Base-by-base conservation (phyloP, 2,888 invertebrate species). In the Helobdella robusta region DNA sequence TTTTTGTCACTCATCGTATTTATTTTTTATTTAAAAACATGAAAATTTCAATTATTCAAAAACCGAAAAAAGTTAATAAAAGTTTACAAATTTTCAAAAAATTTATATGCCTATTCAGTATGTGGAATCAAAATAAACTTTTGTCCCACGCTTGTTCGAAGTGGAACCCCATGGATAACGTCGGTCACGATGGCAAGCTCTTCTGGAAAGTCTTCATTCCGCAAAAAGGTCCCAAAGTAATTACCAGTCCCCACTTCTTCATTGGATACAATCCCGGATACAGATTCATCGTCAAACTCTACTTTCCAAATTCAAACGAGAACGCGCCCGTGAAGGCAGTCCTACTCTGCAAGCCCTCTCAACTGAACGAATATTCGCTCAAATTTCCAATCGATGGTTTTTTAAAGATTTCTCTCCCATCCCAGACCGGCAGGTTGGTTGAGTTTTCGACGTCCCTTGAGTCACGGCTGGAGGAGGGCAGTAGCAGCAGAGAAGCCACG, bases 221-320 rank as follows among this genome's bases (percentile, higher is more conserved):
- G 4, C n/a, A 1, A n/a, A 36, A 20, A 3, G 36, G 32, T 8
- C 23, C 8, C 59, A 1, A 23, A 18, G 36, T 5, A n/a, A 36
- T 36, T 25, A 20, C 36, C n/a, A 59, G 59, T 36, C 59, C 59
- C 3, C 59, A 32, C 34, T 59, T 59, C 32, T 59, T 59, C 59
- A n/a, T 59, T 6, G 59, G 59, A n/a, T n/a, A n/a, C 4, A 23
- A 23, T 25, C 36, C 59, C 5, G 59, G 59, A 35, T 59, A 59
- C 59, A 59, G 59, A 23, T 34, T 35, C 35, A 32, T n/a, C 32
- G 23, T 36, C 18, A 36, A n/a, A 18, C 18, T 34, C n/a, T 35
- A 23, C 4, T 36, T 34, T 20, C 35, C 34, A 20, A 36, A 23
- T 5, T 20, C 4, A 18, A 20, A 11, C 6, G n/a, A 32, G 23